Base-by-base conservation (phyloP, 2,888 invertebrate species). In the Aleiodes testaceus region DNA sequence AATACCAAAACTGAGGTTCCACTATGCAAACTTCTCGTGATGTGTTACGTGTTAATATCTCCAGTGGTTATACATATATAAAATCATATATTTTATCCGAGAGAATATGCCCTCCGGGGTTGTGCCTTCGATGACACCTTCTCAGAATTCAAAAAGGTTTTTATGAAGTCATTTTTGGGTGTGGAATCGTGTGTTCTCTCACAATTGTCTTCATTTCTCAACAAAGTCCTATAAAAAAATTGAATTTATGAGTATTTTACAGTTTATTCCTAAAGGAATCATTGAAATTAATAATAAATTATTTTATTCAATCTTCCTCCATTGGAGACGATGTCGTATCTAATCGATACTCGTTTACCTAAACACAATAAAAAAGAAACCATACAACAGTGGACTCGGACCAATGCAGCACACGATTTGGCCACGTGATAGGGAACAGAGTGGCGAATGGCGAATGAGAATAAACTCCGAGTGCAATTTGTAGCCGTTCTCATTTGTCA, bases 21-120 rank as follows among this genome's bases (percentile, higher is more conserved):
- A 49, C 42, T 64, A 52, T 50, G 69, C 52, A 63, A 63, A 64
- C 49, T 61, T 61, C 53, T 75, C 79, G 79, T 83, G 83, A 84
- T 83, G 79, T 81, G 83, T 84, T 84, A 84, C 80, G 83, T 85
- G 84, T 85, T 84, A 84, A 85, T 85, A 84, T 78, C 79, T n/a
- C 79, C 69, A 71, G 73, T 75, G 68, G 72, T 64, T 74, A 22
- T 42, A 42, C 26, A 50, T 49, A 50, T 42, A 20, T 26, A 49
- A 7, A 30, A 45, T 18, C n/a, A 45, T 20, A 49, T 45, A 59
- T 63, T 63, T 63, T 22, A 22, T 55, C n/a, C 22, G 5, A 14
- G 45, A 44, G 20, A 20, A 22, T 63, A 20, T 20, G 18, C 45
- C 47, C 22, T 44, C 61, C 44, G 30, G 30, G 63, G 63, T 44